Evolutionary conservation across 2,797 vertebrate species (phyloP).

Genomic region (Poecilia gillii): DNA sequence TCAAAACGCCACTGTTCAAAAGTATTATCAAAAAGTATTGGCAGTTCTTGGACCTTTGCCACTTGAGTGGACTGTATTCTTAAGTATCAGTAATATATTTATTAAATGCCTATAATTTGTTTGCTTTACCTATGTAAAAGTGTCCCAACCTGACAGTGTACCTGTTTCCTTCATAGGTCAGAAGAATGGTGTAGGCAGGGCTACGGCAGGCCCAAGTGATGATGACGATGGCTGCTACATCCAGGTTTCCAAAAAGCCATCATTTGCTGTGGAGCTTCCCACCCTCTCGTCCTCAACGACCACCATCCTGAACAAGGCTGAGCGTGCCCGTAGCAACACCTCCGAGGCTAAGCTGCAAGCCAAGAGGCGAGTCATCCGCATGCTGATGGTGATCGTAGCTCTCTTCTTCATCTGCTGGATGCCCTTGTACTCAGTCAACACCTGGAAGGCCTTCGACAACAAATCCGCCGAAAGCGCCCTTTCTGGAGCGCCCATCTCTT

Average conservation of each 20-base stretch:
- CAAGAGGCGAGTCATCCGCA: slow-evolving; percentile 92
- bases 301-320: slow-evolving; percentile 47
- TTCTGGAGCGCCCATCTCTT: slow-evolving; percentile 91
- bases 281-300: slow-evolving; percentile 67
- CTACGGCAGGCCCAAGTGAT: slow-evolving; percentile 44
- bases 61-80: background rate
- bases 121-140: background rate
- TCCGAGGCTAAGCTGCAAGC: slow-evolving; percentile 89
- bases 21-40: background rate
- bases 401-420: slow-evolving; percentile 96
- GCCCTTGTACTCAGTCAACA: slow-evolving; percentile 91
- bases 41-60: background rate
- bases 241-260: slow-evolving; percentile 82
- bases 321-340: slow-evolving; percentile 81
- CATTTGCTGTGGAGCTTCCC: slow-evolving; percentile 83
- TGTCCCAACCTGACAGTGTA: background rate
- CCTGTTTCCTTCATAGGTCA: slow-evolving; percentile 63
- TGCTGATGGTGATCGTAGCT: slow-evolving; percentile 92
- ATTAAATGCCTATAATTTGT: background rate
- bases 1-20: background rate
- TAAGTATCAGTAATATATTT: background rate
- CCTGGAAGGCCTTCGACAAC: slow-evolving; percentile 89
- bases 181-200: slow-evolving; percentile 59
- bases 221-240: slow-evolving; percentile 91
- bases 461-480: slow-evolving; percentile 79